Percentiles rank a stretch among this genome's conserved stretches.
Conservation (phyloP, 2,888 invertebrate genomes). For the Amblyteles armatorius region DNA sequence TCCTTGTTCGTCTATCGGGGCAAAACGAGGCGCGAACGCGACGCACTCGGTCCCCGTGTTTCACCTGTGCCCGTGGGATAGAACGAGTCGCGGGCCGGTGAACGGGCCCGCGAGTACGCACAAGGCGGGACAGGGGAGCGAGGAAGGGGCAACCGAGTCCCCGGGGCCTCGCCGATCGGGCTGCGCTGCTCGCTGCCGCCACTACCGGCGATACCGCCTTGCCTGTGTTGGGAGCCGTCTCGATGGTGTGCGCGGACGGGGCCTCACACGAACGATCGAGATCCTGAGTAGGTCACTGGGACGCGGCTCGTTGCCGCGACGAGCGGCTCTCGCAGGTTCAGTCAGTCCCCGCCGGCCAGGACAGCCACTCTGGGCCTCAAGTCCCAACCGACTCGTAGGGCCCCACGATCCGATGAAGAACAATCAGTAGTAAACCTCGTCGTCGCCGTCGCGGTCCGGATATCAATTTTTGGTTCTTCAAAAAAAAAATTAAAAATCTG, state of each 20-base stretch:
- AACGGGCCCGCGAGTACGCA: slow-evolving; percentile 52
- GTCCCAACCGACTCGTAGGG: slow-evolving; percentile 67
- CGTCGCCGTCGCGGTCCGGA: slow-evolving; percentile 66
- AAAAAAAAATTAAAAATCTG: not conserved
- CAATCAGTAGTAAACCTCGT: slow-evolving; percentile 66
- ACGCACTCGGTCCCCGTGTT: slow-evolving; percentile 64
- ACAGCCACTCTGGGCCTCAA: slow-evolving; percentile 79
- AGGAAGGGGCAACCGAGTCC: slow-evolving; percentile 57
- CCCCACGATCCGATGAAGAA: slow-evolving; percentile 75
- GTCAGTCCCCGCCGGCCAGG: slow-evolving; percentile 83
- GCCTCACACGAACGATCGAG: slow-evolving; percentile 75
- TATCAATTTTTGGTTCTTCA: slow-evolving; percentile 39
- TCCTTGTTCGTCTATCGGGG: slow-evolving; percentile 54
- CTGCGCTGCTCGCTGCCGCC: slow-evolving; percentile 15
- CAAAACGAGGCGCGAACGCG: slow-evolving; percentile 65
- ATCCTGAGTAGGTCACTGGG: slow-evolving; percentile 84
- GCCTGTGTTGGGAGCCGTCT: not conserved
- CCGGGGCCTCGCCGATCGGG: slow-evolving; percentile 61
- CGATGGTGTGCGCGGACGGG: slow-evolving; percentile 64
- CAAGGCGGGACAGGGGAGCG: slow-evolving; percentile 47
- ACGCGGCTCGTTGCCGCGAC: slow-evolving; percentile 82
- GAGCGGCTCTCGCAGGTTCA: slow-evolving; percentile 82
- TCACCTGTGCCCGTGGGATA: slow-evolving; percentile 73
- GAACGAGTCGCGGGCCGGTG: slow-evolving; percentile 14
- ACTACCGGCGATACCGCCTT: not conserved